Conservation (phyloP, 1,140 invertebrate genomes). For the Trypoxylus dichotomus region DNA sequence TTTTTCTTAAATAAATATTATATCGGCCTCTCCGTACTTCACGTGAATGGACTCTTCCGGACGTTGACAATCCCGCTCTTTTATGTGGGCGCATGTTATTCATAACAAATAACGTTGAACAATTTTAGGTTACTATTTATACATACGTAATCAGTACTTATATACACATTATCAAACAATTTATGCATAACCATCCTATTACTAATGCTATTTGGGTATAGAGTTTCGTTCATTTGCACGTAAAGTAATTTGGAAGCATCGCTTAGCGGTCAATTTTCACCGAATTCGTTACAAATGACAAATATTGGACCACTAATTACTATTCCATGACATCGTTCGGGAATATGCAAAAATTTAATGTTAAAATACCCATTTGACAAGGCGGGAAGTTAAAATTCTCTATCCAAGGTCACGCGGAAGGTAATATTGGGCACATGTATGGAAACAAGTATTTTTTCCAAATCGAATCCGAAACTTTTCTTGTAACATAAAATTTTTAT, state of each 20-base stretch:
- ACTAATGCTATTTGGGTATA: background rate
- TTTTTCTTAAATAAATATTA: conserved; percentile 34
- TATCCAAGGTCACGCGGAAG: conserved; percentile 30
- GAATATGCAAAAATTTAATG: conserved; percentile 9
- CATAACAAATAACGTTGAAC: conserved; percentile 22
- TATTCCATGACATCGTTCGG: background rate
- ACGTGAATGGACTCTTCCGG: conserved; percentile 49
- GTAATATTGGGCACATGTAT: conserved; percentile 14
- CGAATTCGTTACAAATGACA: background rate
- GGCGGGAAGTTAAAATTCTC: conserved; percentile 28
- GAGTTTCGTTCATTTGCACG: background rate
- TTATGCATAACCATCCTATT: background rate
- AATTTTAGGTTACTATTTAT: conserved; percentile 23
- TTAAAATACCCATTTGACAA: conserved; percentile 30
- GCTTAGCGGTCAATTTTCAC: background rate
- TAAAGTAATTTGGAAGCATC: background rate
- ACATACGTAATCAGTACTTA: background rate
- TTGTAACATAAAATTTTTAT: no score
- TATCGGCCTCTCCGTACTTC: conserved; percentile 9
- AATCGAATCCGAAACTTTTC: no score
- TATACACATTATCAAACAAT: background rate
- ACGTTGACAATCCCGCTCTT: conserved; percentile 47
- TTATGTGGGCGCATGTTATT: conserved; percentile 46
- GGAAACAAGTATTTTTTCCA: conserved; percentile 26
- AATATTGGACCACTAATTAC: background rate